Conservation (phyloP, 2,113 vertebrate genomes). For the Bubalus kerabau region DNA sequence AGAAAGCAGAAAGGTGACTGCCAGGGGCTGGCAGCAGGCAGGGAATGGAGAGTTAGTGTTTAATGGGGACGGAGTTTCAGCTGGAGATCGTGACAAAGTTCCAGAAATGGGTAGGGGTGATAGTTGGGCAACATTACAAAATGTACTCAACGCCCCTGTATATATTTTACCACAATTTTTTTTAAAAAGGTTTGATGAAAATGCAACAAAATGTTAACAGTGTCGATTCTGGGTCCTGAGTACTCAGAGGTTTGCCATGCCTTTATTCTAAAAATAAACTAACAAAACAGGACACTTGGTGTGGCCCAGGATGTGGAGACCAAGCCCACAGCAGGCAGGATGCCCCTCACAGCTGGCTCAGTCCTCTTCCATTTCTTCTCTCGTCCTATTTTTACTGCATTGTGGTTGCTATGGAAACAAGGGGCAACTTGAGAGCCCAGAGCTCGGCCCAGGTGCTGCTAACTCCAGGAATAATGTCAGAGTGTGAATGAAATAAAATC, state of each 20-base stretch:
- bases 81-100: background rate
- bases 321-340: background rate
- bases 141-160: background rate
- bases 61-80: background rate
- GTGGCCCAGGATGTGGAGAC: background rate
- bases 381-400: background rate
- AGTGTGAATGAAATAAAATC: background rate
- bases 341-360: background rate
- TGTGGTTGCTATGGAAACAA: conserved; percentile 60
- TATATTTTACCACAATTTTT: background rate
- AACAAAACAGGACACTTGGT: background rate
- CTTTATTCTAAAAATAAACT: background rate
- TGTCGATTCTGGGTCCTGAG: background rate
- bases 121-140: background rate
- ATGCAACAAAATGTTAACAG: background rate
- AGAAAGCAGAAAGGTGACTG: background rate
- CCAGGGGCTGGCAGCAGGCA: too few species aligned
- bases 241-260: background rate
- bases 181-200: background rate
- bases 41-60: background rate
- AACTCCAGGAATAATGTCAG: conserved; percentile 48
- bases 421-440: conserved; percentile 42
- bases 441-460: conserved; percentile 59
- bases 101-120: background rate
- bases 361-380: background rate